Base-by-base conservation (phyloP, 2,113 vertebrate species). In the Solea senegalensis region DNA sequence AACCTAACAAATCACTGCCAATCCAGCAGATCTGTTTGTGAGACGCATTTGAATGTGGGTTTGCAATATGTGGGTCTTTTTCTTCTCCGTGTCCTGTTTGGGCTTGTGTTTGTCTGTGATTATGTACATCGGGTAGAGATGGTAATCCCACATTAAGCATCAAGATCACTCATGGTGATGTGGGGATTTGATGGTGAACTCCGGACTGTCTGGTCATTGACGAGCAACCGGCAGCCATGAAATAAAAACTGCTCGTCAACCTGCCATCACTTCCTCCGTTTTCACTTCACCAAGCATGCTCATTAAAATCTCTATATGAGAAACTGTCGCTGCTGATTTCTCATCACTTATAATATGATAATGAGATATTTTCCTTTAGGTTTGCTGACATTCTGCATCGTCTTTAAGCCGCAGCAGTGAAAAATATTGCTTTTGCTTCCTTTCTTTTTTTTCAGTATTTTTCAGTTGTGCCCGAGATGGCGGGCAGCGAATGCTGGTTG, bases 1-100 rank as follows among this genome's bases (percentile, higher is more conserved):
- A 85, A 92, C 90, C 91, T 84, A 84, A 91, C 87, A 91, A 88
- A 92, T 90, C 75, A 53, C 81, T 68, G 76, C 85, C 76, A 89
- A 88, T 88, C 87, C 78, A 50, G 61, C 83, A 88, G 81, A 85
- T 87, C 72, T 80, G 78, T 55, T 45, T 15, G 55, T 71, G 63
- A 54, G 53, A 41, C 69, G 72, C 27, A 4, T 83, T 34, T 76
- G 61, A 68, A 55, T 65, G 41, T 59, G 54, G 48, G 48, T 34
- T 11, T 34, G 21, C n/a, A 51, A 40, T n/a, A 16, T 71, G 51
- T 16, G 16, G 9, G 44, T 8, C 13, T 48, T 51, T 53, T 72
- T 54, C 12, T 39, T 43, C 14, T 12, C 44, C 55, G 28, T 61
- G 56, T 61, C 14, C 57, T 48, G 52, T 74, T 60, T 82, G 51